Percentiles rank a stretch among this genome's conserved stretches.
Conservation (phyloP, 2,888 invertebrate species). For the Aporophyla lueneburgensis region DNA sequence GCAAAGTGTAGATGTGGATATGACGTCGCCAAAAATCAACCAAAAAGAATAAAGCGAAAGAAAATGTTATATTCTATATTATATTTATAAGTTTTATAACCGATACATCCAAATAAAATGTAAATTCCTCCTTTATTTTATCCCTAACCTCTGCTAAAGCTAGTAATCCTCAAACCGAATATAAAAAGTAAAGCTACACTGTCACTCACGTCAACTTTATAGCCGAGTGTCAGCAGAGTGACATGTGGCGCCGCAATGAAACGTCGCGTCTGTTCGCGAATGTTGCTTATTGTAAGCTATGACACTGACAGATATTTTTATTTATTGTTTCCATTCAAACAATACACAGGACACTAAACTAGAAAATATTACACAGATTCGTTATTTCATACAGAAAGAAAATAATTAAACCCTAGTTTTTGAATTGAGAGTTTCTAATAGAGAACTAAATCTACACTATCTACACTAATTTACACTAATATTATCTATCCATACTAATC, state of each 20-base stretch:
- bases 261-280: constrained; percentile 44
- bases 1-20: too few relatives aligned
- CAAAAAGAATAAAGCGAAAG: neutral
- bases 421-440: too few relatives aligned
- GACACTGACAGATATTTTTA: constrained; percentile 14
- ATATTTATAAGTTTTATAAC: too few relatives aligned
- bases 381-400: too few relatives aligned
- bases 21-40: neutral
- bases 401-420: too few relatives aligned
- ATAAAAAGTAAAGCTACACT: constrained; percentile 34
- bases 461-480: too few relatives aligned
- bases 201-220: constrained; percentile 53
- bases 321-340: constrained; percentile 6
- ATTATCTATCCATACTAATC: too few relatives aligned
- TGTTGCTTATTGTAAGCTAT: constrained; percentile 22
- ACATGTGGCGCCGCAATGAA: constrained; percentile 48
- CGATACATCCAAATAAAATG: constrained; percentile 23
- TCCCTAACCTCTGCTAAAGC: neutral
- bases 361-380: neutral
- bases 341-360: neutral
- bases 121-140: constrained; percentile 8
- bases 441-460: too few relatives aligned
- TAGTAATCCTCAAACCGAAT: constrained; percentile 24
- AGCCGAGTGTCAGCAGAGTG: constrained; percentile 45
- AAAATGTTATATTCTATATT: neutral